These are phyloP conservation scores for Pyrrhosoma nymphula DNA, from an alignment of 2,888 invertebrate species.

Conservation along the genomic window DNA sequence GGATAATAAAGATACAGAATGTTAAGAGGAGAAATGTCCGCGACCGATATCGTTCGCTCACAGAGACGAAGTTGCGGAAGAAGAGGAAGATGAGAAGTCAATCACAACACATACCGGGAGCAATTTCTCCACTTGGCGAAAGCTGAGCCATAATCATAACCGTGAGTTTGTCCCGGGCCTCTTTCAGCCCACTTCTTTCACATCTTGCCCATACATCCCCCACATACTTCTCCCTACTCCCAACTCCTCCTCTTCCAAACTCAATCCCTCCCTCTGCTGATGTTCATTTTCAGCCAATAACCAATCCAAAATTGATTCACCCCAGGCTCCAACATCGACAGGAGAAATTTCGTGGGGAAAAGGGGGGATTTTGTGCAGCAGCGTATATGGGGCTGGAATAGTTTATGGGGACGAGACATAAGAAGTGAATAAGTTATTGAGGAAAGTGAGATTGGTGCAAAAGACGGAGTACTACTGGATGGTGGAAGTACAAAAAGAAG, in stretches of 20 bases:
- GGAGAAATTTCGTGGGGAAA: not conserved
- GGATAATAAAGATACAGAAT: too few species aligned
- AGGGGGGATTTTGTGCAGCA: not conserved
- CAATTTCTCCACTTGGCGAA: not conserved
- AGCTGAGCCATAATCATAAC: not conserved
- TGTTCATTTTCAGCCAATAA: slow-evolving; percentile 62
- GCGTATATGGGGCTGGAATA: not conserved
- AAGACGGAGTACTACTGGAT: not conserved
- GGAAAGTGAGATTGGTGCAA: not conserved
- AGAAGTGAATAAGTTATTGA: not conserved
- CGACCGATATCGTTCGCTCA: too few species aligned
- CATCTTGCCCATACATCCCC: not conserved
- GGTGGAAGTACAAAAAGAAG: not conserved
- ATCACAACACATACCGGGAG: not conserved
- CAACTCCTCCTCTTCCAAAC: not conserved
- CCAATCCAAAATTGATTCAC: slow-evolving; percentile 62
- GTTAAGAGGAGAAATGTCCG: too few species aligned
- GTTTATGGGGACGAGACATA: not conserved
- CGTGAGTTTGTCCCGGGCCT: not conserved
- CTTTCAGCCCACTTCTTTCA: not conserved
- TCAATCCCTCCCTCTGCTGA: not conserved
- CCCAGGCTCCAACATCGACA: slow-evolving; percentile 25
- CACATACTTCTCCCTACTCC: not conserved
- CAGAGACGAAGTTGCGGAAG: not conserved
- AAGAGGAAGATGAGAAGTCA: not conserved